phyloP scores from a whole-genome alignment of 2,113 vertebrate genomes.

The Ellobius talpinus region DNA sequence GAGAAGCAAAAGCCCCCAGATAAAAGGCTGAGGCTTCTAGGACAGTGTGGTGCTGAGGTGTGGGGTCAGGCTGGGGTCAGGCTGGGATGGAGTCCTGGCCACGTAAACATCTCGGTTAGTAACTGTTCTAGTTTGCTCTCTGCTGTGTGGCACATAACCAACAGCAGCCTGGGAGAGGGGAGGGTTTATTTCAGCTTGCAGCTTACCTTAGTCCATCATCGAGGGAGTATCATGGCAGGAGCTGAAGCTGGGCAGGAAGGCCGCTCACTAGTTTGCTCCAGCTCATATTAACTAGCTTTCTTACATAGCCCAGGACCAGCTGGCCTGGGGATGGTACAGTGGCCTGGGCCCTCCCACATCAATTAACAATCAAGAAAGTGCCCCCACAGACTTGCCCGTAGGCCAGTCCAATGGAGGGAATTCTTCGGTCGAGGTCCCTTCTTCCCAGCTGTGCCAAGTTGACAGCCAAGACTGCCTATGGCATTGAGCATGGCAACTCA shows the following conservation, averaged over 20 bases:
- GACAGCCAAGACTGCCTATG: neutral
- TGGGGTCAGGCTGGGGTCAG: rapidly evolving
- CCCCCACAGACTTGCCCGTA: neutral
- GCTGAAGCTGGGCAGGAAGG: neutral
- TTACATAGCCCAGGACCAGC: neutral
- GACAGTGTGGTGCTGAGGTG: rapidly evolving
- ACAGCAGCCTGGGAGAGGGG: neutral
- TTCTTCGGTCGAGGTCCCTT: neutral
- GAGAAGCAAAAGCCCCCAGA: neutral
- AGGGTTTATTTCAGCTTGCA: neutral
- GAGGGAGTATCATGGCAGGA: neutral
- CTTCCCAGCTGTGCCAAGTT: neutral
- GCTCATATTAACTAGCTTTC: neutral
- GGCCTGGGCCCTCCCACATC: neutral
- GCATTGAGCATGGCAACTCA: neutral
- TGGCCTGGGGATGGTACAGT: neutral
- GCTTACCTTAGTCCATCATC: neutral
- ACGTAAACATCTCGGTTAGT: rapidly evolving
- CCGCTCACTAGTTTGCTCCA: neutral
- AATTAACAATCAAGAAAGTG: neutral
- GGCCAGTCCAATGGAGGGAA: neutral
- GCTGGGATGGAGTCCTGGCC: rapidly evolving
- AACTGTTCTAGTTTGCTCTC: neutral
- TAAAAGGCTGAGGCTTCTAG: neutral
- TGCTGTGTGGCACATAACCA: neutral